A percentile compares a stretch with the other conserved stretches of the same genome.
Evolutionary conservation across 2,888 invertebrate genomes (phyloP).

Genomic region (Physocephala rufipes): DNA sequence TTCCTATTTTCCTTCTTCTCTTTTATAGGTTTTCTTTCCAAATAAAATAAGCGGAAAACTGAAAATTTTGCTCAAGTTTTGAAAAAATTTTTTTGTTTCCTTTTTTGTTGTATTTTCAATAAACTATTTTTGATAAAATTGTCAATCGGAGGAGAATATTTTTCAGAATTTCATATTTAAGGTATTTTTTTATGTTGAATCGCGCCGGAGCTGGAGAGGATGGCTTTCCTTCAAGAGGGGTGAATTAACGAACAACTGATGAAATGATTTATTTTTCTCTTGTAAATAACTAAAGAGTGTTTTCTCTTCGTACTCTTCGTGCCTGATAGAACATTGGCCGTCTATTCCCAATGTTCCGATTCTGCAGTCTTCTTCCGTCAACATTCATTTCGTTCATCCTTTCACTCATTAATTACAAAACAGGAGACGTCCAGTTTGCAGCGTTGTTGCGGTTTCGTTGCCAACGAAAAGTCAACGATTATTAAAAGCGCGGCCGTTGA

Average conservation of each 20-base stretch:
- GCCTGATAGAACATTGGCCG: no score
- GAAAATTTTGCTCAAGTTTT: slow-evolving; percentile 29
- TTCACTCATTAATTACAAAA: background rate
- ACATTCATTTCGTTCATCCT: no score
- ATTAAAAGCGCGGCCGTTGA: background rate
- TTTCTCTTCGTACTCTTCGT: no score
- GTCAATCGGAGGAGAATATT: background rate
- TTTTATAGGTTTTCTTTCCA: slow-evolving; percentile 25
- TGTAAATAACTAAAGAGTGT: no score
- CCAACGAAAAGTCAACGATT: background rate
- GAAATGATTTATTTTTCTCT: no score
- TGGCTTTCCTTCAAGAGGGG: background rate
- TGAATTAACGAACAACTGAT: no score
- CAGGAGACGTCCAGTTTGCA: background rate
- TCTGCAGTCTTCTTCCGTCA: no score
- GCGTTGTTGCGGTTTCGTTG: background rate
- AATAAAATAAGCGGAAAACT: slow-evolving; percentile 12
- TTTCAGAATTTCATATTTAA: background rate
- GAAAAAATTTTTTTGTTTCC: slow-evolving; percentile 18
- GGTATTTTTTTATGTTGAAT: background rate
- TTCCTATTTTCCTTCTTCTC: slow-evolving; percentile 9
- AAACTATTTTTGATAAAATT: background rate
- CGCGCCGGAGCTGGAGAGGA: background rate
- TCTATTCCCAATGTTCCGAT: no score
- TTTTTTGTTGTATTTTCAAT: background rate